Conservation (phyloP, 2,113 vertebrate genomes). For the Pterocles burchelli region DNA sequence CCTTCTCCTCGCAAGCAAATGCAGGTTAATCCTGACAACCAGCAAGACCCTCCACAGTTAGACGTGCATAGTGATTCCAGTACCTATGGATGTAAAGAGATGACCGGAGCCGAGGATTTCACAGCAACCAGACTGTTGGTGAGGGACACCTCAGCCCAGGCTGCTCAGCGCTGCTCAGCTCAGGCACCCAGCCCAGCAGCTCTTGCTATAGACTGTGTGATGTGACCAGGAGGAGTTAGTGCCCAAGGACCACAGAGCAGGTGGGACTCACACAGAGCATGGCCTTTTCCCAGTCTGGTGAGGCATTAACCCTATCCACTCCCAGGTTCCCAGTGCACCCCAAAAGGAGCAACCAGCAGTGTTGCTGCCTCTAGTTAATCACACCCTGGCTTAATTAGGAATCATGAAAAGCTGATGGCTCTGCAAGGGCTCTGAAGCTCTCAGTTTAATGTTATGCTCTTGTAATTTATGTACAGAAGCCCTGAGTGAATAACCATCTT, state of each 20-base stretch:
- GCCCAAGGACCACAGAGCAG: not conserved
- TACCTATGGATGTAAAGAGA: not conserved
- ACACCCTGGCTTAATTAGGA: not conserved
- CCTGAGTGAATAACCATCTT: not conserved
- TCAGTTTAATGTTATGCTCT: not conserved
- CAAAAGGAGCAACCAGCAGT: not conserved
- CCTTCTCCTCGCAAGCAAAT: too few relatives aligned
- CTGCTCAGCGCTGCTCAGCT: not conserved
- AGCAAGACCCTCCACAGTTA: not conserved
- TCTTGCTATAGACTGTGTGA: rapidly evolving
- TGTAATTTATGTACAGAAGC: not conserved
- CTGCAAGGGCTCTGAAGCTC: not conserved
- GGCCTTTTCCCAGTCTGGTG: not conserved
- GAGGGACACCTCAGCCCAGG: not conserved
- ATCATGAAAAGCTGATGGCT: not conserved
- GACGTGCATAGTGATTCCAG: not conserved
- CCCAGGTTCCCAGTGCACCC: not conserved
- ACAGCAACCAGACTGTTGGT: not conserved
- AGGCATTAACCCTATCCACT: not conserved
- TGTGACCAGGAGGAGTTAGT: rapidly evolving
- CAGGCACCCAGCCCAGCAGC: not conserved
- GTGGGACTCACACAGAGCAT: not conserved
- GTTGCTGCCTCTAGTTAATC: not conserved
- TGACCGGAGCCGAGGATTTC: not conserved
- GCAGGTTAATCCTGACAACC: not conserved